These are phyloP conservation scores for Myripristis jacobus DNA, from an alignment of 2,797 vertebrate genomes.

Conservation along the genomic window DNA sequence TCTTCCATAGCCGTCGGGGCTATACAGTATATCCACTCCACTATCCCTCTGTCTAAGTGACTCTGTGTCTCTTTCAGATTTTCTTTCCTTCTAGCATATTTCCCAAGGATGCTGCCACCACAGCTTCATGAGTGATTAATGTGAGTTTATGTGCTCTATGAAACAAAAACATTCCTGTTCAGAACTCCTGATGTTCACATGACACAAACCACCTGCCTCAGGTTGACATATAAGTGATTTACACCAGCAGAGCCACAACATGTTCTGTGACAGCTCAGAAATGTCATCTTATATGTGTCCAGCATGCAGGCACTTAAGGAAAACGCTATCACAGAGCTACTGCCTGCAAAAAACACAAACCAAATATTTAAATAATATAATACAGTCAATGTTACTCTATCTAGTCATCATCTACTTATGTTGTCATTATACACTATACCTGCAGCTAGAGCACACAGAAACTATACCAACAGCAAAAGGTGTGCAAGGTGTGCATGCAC, in stretches of 20 bases:
- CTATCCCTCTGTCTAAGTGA: constrained; percentile 48
- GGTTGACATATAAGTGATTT: not conserved
- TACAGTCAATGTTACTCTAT: too few relatives aligned
- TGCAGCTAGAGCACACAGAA: too few relatives aligned
- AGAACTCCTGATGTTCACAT: not conserved
- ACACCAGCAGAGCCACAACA: not conserved
- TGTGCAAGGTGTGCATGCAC: too few relatives aligned
- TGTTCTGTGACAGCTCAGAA: not conserved
- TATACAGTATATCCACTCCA: constrained; percentile 68
- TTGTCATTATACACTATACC: too few relatives aligned
- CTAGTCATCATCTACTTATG: too few relatives aligned
- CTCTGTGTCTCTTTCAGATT: constrained; percentile 37
- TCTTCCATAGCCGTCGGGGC: constrained; percentile 73
- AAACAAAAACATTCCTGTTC: not conserved
- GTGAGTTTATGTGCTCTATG: not conserved
- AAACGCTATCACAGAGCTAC: not conserved
- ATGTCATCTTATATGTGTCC: not conserved
- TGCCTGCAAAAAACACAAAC: not conserved
- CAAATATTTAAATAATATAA: not conserved
- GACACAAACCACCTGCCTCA: not conserved
- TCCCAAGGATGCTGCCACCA: constrained; percentile 9
- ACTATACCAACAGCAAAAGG: too few relatives aligned
- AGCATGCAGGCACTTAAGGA: not conserved
- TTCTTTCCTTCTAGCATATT: constrained; percentile 8
- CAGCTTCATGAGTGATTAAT: constrained; percentile 6